phyloP scores from a whole-genome alignment of 1,140 invertebrate species.

The Drosophila quadrilineata region DNA sequence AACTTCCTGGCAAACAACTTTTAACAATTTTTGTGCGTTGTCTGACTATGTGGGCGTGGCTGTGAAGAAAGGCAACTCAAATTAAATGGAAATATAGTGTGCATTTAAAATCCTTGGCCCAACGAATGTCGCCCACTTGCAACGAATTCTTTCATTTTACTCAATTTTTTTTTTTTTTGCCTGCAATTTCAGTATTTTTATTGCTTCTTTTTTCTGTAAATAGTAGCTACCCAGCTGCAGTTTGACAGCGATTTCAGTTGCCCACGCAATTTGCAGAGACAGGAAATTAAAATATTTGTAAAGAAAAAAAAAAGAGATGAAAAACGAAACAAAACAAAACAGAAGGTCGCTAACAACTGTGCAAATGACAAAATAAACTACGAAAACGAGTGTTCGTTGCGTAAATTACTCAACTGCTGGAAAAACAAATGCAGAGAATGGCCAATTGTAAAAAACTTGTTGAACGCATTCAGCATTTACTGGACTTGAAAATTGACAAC shows the following conservation, averaged over 20 bases:
- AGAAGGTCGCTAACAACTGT: no score
- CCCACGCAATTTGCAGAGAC: neutral
- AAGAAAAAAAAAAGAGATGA: no score
- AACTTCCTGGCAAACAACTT: neutral
- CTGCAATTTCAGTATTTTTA: neutral
- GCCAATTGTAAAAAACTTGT: neutral
- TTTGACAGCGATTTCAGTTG: neutral
- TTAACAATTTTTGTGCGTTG: neutral
- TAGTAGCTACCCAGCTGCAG: neutral
- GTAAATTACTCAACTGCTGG: conserved; percentile 11
- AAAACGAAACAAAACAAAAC: no score
- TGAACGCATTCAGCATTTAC: neutral
- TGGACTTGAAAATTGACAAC: neutral
- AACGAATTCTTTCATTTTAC: no score
- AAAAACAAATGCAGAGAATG: neutral
- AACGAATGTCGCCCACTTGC: conserved; percentile 4
- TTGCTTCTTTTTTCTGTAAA: neutral
- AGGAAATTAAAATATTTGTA: conserved; percentile 37
- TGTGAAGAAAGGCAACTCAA: conserved; percentile 45
- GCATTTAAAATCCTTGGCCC: conserved; percentile 34
- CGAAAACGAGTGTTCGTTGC: neutral
- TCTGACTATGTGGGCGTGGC: neutral
- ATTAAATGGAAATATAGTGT: conserved; percentile 49
- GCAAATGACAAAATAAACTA: conserved; percentile 29
- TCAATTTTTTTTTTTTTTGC: neutral